These are phyloP conservation scores for Vanessa tameamea DNA, from an alignment of 1,140 invertebrate species.

Conservation along the genomic window DNA sequence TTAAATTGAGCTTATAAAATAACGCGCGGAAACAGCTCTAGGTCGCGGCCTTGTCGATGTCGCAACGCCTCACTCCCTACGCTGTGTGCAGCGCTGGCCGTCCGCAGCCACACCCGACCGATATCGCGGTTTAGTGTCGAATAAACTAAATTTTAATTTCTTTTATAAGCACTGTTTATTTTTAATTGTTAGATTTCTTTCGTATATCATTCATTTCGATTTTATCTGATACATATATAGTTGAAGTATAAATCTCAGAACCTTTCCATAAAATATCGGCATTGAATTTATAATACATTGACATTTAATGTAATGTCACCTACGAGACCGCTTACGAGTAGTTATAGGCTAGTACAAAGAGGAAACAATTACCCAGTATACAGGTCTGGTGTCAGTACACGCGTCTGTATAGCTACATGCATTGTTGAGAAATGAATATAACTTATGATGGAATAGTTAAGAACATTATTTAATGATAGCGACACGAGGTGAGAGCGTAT, in stretches of 20 bases:
- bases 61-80: conserved; percentile 48
- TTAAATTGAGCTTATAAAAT: conserved; percentile 40
- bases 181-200: too few relatives aligned
- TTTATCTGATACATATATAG: neutral
- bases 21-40: conserved; percentile 69
- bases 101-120: conserved; percentile 46
- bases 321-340: conserved; percentile 14
- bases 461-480: conserved; percentile 28
- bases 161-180: too few relatives aligned
- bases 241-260: neutral
- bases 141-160: too few relatives aligned
- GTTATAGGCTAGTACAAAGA: conserved; percentile 17
- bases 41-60: conserved; percentile 68
- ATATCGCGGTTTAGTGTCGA: neutral
- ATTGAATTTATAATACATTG: conserved; percentile 32
- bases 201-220: too few relatives aligned
- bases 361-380: conserved; percentile 24
- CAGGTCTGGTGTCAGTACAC: conserved; percentile 10
- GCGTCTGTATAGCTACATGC: neutral
- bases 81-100: conserved; percentile 41
- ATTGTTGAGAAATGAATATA: conserved; percentile 18
- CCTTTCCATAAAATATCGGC: conserved; percentile 19
- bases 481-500: conserved; percentile 27
- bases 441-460: conserved; percentile 15
- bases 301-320: conserved; percentile 34